Percentiles rank a stretch among this genome's conserved stretches.
phyloP scores from a whole-genome alignment of 2,113 vertebrate species.

The Phyllostomus hastatus region DNA sequence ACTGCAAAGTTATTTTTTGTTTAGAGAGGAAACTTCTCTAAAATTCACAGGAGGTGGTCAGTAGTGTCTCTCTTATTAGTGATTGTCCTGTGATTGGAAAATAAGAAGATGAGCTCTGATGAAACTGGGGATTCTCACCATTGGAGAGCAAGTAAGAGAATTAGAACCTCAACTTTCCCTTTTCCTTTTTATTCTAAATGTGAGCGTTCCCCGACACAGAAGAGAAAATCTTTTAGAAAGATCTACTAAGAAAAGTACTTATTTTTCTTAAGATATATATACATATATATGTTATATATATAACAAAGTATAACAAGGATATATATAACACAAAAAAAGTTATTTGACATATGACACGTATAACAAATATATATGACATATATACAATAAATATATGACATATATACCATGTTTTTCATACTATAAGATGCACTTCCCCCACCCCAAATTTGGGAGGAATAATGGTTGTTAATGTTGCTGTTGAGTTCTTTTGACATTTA shows the following conservation, averaged over 20 bases:
- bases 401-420: no score
- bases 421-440: no score
- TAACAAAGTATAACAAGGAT: no score
- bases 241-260: neutral
- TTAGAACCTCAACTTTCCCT: neutral
- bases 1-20: neutral
- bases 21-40: neutral
- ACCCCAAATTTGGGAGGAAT: no score
- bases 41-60: neutral
- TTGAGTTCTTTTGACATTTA: no score
- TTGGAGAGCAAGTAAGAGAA: neutral
- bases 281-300: no score
- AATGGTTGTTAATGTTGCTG: no score
- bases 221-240: neutral
- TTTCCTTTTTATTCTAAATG: neutral
- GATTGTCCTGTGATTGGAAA: neutral
- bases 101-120: neutral
- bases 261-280: neutral
- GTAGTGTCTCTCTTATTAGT: neutral
- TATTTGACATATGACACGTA: no score
- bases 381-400: no score
- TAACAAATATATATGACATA: no score
- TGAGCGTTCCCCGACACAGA: neutral
- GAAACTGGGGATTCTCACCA: neutral
- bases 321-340: no score